Conservation (phyloP, 2,888 invertebrate genomes). For the Teinopalpus imperialis region DNA sequence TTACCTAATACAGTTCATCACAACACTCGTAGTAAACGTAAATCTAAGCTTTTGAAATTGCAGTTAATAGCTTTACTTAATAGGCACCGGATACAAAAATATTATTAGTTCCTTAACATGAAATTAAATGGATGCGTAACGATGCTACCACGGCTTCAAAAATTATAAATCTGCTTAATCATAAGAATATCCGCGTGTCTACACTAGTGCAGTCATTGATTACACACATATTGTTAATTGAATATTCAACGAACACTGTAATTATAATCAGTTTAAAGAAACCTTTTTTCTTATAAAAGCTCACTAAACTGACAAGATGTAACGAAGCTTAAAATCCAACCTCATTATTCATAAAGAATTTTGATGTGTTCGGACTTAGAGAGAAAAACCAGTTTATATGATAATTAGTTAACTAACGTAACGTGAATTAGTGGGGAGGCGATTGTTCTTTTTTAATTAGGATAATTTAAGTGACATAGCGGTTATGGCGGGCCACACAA, state of each 20-base stretch:
- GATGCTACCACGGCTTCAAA: too few species aligned
- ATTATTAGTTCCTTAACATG: too few species aligned
- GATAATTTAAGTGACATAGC: slow-evolving; percentile 30
- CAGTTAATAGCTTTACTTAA: too few species aligned
- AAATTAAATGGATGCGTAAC: too few species aligned
- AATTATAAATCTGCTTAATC: too few species aligned
- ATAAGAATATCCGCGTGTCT: not conserved
- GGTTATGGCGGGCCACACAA: slow-evolving; percentile 14
- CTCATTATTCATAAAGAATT: slow-evolving; percentile 72
- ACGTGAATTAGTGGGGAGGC: slow-evolving; percentile 48
- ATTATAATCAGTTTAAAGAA: slow-evolving; percentile 46
- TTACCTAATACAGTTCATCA: too few species aligned
- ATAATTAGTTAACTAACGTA: slow-evolving; percentile 50
- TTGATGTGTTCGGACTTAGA: slow-evolving; percentile 57
- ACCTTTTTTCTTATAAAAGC: slow-evolving; percentile 49
- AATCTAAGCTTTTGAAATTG: too few species aligned
- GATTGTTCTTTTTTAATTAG: slow-evolving; percentile 49
- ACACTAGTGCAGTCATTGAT: slow-evolving; percentile 26
- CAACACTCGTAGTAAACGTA: too few species aligned
- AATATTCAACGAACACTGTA: slow-evolving; percentile 43
- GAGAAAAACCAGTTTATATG: slow-evolving; percentile 62
- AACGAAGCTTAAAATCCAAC: slow-evolving; percentile 71
- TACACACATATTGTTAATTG: slow-evolving; percentile 41
- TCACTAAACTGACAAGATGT: slow-evolving; percentile 57
- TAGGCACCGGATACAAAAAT: too few species aligned